A percentile compares a stretch with the other conserved stretches of the same genome.
Conservation (phyloP, 2,888 invertebrate genomes). For the Actias luna region DNA sequence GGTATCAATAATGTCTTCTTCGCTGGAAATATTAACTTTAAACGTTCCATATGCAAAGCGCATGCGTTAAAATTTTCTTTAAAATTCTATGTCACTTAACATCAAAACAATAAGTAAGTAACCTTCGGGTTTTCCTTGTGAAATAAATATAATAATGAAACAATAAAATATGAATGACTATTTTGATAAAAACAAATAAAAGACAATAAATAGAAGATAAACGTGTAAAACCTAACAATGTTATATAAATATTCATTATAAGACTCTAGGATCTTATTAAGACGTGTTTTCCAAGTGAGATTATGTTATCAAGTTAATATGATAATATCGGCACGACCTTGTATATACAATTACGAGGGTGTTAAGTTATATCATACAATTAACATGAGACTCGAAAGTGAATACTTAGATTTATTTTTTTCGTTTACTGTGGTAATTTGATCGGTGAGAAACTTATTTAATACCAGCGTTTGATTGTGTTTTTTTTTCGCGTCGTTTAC, state of each 20-base stretch:
- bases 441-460: neutral
- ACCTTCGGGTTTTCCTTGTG: too few relatives aligned
- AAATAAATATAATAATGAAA: too few relatives aligned
- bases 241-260: neutral
- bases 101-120: too few relatives aligned
- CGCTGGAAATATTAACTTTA: too few relatives aligned
- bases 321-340: neutral
- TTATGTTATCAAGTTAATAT: constrained; percentile 11
- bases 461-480: neutral
- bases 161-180: too few relatives aligned
- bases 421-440: neutral
- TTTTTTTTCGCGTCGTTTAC: too few relatives aligned
- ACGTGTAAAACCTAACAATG: neutral
- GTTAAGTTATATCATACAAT: neutral
- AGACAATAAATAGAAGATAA: neutral
- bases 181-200: neutral
- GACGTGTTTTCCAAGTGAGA: constrained; percentile 4
- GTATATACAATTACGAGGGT: constrained; percentile 6
- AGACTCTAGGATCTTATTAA: neutral
- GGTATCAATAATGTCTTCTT: too few relatives aligned
- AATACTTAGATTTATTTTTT: neutral
- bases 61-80: too few relatives aligned
- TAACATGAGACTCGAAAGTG: neutral
- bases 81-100: too few relatives aligned
- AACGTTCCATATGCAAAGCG: too few relatives aligned